Percentiles rank a stretch among this genome's conserved stretches.
Evolutionary conservation across 2,797 vertebrate species (phyloP).

Genomic region (Percopsis omiscomaycus): DNA sequence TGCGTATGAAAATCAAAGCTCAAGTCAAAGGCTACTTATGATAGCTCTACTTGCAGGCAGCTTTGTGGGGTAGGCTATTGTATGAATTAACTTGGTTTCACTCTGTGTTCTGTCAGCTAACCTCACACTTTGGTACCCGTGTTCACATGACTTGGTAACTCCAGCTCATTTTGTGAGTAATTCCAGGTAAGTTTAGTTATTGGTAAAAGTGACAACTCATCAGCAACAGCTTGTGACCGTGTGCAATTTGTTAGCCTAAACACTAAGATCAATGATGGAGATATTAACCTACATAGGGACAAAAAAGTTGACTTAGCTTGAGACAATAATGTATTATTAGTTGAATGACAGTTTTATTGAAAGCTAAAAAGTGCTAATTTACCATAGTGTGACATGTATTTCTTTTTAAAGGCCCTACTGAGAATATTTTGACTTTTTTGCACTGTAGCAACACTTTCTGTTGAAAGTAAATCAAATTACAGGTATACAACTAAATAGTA

Average conservation of each 20-base stretch:
- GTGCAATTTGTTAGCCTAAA: conserved; percentile 45
- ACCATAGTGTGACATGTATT: conserved; percentile 29
- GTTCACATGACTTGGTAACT: conserved; percentile 74
- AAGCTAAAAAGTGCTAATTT: conserved; percentile 27
- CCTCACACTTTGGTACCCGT: conserved; percentile 66
- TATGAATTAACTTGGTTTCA: conserved; percentile 59
- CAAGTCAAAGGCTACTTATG: conserved; percentile 70
- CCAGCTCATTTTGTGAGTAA: conserved; percentile 56
- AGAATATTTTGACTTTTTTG: no score
- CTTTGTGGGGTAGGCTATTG: conserved; percentile 72
- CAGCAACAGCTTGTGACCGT: conserved; percentile 26
- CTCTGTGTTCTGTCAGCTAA: conserved; percentile 48
- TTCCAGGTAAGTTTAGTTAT: conserved; percentile 31
- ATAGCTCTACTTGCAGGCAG: conserved; percentile 73
- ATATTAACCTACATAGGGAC: conserved; percentile 19
- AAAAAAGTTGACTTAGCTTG: conserved; percentile 13
- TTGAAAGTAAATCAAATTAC: no score
- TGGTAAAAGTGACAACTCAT: conserved; percentile 18
- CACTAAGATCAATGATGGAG: conserved; percentile 30
- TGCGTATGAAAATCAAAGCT: conserved; percentile 81
- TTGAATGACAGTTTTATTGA: not conserved
- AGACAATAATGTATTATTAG: not conserved
- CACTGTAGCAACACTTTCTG: no score
- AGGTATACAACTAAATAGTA: no score
- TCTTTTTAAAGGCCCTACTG: no score